Conservation (phyloP, 2,113 vertebrate species). For the Hepsetus odoe region DNA sequence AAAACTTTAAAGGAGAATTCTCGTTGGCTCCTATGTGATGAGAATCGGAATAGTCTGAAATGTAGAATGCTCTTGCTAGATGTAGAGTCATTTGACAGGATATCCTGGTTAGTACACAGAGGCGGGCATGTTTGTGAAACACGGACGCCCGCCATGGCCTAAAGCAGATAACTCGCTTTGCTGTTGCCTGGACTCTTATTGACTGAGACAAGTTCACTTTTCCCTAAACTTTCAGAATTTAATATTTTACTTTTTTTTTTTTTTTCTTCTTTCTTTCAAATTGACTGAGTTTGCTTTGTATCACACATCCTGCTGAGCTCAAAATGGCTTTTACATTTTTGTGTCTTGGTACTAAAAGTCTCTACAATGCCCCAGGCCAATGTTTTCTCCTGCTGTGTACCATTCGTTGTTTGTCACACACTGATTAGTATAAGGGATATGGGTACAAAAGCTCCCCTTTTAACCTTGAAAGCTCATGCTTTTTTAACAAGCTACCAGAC, state of each 20-base stretch:
- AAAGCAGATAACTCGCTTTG: neutral
- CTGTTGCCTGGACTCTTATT: neutral
- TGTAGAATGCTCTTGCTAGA: constrained; percentile 46
- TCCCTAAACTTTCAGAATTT: neutral
- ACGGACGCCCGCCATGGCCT: neutral
- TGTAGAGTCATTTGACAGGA: constrained; percentile 70
- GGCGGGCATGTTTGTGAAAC: constrained; percentile 39
- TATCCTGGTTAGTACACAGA: constrained; percentile 71
- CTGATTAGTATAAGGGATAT: constrained; percentile 2
- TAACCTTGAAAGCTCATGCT: constrained; percentile 2
- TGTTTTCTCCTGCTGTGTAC: constrained; percentile 16
- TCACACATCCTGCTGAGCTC: neutral
- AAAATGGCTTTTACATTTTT: neutral
- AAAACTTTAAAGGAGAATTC: neutral
- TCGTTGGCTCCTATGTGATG: neutral
- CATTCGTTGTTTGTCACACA: constrained; percentile 11
- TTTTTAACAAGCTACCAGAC: constrained; percentile 3
- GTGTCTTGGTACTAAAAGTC: neutral
- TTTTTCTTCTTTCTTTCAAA: neutral
- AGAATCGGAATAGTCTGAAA: constrained; percentile 14
- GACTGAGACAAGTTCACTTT: neutral
- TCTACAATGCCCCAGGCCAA: neutral
- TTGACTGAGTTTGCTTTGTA: neutral
- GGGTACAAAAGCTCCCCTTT: neutral
- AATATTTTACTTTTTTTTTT: neutral